Conservation (phyloP, 2,888 invertebrate genomes). For the Piscicola geometra region DNA sequence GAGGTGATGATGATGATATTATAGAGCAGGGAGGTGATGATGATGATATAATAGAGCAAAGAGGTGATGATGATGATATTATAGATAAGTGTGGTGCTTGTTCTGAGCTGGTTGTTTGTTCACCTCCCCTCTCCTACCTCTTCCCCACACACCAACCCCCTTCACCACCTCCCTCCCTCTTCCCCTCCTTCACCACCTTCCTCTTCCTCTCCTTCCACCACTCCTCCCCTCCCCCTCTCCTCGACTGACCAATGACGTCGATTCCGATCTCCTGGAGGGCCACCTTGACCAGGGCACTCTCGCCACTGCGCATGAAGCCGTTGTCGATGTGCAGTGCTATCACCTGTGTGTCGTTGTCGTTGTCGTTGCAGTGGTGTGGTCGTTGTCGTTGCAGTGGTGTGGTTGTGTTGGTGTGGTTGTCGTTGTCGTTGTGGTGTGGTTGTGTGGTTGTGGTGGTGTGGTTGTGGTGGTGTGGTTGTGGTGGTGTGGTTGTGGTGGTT, state of each 20-base stretch:
- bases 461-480: background rate
- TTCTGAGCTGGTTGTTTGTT: no score
- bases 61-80: background rate
- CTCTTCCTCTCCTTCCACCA: background rate
- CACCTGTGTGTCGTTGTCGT: conserved; percentile 60
- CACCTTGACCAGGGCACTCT: conserved; percentile 80
- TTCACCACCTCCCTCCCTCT: background rate
- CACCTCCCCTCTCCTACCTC: no score
- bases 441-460: background rate
- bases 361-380: no score
- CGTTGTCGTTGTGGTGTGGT: no score
- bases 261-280: conserved; percentile 77
- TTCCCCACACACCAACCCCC: background rate
- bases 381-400: no score
- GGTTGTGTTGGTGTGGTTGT: no score
- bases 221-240: background rate
- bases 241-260: conserved; percentile 61
- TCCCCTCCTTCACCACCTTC: background rate
- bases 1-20: background rate
- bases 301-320: conserved; percentile 95
- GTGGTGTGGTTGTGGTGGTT: background rate
- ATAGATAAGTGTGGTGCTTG: no score
- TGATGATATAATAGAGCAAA: background rate
- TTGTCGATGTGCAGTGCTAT: conserved; percentile 97
- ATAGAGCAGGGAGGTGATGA: background rate